These are phyloP conservation scores for Tanaodytes sp. DNA, from an alignment of 2,888 invertebrate genomes.

Conservation along the genomic window DNA sequence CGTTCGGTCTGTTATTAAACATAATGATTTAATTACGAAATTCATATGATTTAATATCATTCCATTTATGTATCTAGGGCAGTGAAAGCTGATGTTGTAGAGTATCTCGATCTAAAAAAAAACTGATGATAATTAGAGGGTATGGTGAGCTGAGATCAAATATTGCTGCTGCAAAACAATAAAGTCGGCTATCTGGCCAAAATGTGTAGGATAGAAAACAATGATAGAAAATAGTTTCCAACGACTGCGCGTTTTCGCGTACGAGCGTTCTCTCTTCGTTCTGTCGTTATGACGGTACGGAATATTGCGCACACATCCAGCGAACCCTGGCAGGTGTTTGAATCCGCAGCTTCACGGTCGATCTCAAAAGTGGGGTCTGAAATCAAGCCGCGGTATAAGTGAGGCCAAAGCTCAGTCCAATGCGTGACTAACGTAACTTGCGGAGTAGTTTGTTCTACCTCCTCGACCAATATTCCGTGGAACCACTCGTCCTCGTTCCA, in stretches of 20 bases:
- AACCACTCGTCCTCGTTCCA: slow-evolving; percentile 12
- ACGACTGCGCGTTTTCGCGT: no score
- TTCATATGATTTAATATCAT: slow-evolving; percentile 61
- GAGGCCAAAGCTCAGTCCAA: slow-evolving; percentile 60
- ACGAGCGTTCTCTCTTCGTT: no score
- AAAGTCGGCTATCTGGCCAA: no score
- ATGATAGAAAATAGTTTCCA: no score
- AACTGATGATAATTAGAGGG: no score
- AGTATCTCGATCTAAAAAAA: no score
- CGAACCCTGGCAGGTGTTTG: slow-evolving; percentile 64
- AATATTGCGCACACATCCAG: slow-evolving; percentile 66
- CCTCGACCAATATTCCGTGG: slow-evolving; percentile 22
- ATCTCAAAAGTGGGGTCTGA: slow-evolving; percentile 60
- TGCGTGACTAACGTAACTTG: slow-evolving; percentile 63
- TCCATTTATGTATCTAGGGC: no score
- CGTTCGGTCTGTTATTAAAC: slow-evolving; percentile 69
- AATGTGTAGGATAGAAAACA: no score
- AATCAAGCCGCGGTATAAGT: slow-evolving; percentile 48
- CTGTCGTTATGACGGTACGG: no score
- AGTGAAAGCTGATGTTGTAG: no score
- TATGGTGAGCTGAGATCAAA: no score
- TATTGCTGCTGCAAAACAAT: no score
- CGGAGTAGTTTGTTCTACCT: slow-evolving; percentile 31
- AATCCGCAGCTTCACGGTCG: slow-evolving; percentile 61
- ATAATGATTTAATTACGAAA: slow-evolving; percentile 72